phyloP scores from a whole-genome alignment of 2,113 vertebrate species.

The Antigone vipio region DNA sequence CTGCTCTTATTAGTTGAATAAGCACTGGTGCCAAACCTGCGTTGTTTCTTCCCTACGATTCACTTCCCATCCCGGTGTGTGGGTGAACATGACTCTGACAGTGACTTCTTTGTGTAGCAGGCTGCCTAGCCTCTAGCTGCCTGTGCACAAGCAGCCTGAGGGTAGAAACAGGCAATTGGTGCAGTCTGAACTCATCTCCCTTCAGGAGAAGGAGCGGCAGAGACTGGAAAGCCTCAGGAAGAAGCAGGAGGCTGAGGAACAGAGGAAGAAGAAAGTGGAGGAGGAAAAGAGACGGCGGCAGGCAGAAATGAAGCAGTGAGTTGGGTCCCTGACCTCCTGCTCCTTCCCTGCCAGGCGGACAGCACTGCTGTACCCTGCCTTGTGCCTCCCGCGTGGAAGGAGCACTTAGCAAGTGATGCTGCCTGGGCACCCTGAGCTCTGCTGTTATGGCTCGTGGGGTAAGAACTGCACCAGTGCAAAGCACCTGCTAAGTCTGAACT shows the following conservation, averaged over 20 bases:
- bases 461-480: background rate
- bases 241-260: slow-evolving; percentile 91
- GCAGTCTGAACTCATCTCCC: background rate
- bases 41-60: background rate
- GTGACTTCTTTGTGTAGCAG: background rate
- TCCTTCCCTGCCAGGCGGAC: background rate
- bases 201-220: slow-evolving; percentile 85
- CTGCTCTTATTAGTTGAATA: background rate
- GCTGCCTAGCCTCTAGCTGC: background rate
- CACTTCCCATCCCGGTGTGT: background rate
- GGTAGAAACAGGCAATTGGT: background rate
- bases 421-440: background rate
- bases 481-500: background rate
- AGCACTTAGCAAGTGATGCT: accelerated
- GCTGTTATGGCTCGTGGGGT: background rate
- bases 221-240: slow-evolving; percentile 88
- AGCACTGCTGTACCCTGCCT: background rate
- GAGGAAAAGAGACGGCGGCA: slow-evolving; percentile 88
- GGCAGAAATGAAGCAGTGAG: slow-evolving; percentile 89
- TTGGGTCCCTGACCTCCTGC: background rate
- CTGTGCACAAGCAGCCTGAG: background rate
- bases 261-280: slow-evolving; percentile 88
- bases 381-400: background rate
- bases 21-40: background rate
- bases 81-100: background rate